Evolutionary conservation across 2,888 invertebrate species (phyloP).

Genomic region (Peribatodes rhomboidaria): DNA sequence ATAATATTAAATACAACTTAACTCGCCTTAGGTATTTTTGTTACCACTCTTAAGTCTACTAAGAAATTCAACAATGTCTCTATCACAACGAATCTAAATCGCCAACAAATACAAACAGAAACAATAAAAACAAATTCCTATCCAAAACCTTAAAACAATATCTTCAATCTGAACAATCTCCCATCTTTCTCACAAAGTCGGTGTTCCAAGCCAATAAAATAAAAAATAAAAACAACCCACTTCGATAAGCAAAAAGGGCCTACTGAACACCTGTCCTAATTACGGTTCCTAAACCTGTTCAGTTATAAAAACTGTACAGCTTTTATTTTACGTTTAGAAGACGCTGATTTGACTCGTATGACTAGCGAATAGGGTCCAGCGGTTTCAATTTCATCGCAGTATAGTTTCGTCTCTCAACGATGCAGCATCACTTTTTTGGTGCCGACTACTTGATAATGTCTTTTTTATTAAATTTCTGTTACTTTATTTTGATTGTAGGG

Average conservation of each 20-base stretch:
- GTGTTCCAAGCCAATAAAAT: slow-evolving; percentile 42
- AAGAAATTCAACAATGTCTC: not conserved
- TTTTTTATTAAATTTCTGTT: slow-evolving; percentile 68
- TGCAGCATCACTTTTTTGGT: slow-evolving; percentile 60
- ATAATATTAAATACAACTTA: too few relatives aligned
- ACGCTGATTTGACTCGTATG: slow-evolving; percentile 14
- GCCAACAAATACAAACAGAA: slow-evolving; percentile 17
- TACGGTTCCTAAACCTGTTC: slow-evolving; percentile 74
- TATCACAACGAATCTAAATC: slow-evolving; percentile 24
- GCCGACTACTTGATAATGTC: slow-evolving; percentile 73
- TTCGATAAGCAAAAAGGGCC: slow-evolving; percentile 62
- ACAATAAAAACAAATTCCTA: slow-evolving; percentile 21
- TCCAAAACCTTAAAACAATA: slow-evolving; percentile 21
- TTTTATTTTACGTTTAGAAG: slow-evolving; percentile 1
- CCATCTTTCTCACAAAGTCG: slow-evolving; percentile 37
- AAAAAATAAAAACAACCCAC: slow-evolving; percentile 52
- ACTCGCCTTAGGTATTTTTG: too few relatives aligned
- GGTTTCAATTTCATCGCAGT: not conserved
- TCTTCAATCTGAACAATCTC: slow-evolving; percentile 19
- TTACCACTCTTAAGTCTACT: not conserved
- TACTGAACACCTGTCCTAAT: slow-evolving; percentile 80
- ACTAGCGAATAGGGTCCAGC: slow-evolving; percentile 44
- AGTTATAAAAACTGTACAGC: slow-evolving; percentile 46
- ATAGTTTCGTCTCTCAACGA: slow-evolving; percentile 11
- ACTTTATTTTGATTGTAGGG: slow-evolving; percentile 57